Evolutionary conservation across 2,797 vertebrate genomes (phyloP), one percentile per base, ranked within the genome.

Genomic region (Myoxocephalus aenaeus): DNA sequence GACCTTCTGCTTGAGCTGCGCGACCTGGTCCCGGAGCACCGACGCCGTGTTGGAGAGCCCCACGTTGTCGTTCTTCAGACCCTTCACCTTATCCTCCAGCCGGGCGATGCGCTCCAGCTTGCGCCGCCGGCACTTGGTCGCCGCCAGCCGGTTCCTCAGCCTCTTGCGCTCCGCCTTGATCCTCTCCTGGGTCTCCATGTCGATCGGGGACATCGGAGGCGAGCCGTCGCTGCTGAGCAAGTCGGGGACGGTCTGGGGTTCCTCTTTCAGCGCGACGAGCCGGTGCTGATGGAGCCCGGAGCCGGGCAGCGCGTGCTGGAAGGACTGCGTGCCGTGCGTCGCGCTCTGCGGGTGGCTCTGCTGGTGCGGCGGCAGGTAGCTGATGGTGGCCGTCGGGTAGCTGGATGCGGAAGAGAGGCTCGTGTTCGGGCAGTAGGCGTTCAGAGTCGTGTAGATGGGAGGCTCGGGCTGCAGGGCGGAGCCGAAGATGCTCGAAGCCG

Each of bases 81-180:
- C 95, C 74, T 97, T 97, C 76, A 99, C 97, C 80, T 97, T 96
- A 34, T 98, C 97, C 90, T 98, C 97, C 90, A 99, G 88, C 18
- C 97, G 94, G 10, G 97, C 94, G 93, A 99, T 98, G 81, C 97
- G 96, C 92, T 99, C 97, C 90, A 99, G 95, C 71, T 98, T 98
- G 90, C 97, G 93, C 89, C 94, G 92, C 85, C 97, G 95, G 91
- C 97, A 99, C 67, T 98, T 98, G 73, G 97, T 98, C 44, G 97
- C 97, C 0, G 97, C 97, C 71, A 97, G 83, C 10, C 97, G 96
- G 95, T 98, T 98, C 53, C 97, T 90, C 87, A 98, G 93, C 89
- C 96, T 87, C 93, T 98, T 96, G 77, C 97, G 91, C 91, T 98
- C 97, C 57, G 97, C 97, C 83, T 98, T 98, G 88, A 98, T 97